Evolutionary conservation across 2,888 invertebrate species (phyloP).

Genomic region (Dendrolimus pini): DNA sequence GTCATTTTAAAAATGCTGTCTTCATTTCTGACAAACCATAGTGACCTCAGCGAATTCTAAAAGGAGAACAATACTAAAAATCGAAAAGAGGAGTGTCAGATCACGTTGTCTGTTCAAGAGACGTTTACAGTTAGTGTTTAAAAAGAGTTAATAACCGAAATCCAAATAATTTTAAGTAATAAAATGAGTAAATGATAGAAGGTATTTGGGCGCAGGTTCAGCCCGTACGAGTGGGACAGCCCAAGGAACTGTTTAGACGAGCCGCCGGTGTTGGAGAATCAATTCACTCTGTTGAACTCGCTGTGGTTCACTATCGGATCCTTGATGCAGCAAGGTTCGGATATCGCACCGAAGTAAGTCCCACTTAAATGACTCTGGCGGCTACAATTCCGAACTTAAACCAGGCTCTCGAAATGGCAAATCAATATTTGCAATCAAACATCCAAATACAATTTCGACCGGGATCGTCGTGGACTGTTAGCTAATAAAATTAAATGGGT

Average conservation of each 20-base stretch:
- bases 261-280: conserved; percentile 91
- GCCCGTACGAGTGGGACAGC: conserved; percentile 96
- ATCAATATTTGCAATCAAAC: conserved; percentile 6
- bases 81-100: conserved; percentile 25
- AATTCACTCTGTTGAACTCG: conserved; percentile 93
- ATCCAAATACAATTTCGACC: conserved; percentile 3
- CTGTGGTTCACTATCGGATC: conserved; percentile 97
- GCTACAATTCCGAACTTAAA: conserved; percentile 40
- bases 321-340: conserved; percentile 95
- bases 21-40: conserved; percentile 37
- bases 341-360: conserved; percentile 93
- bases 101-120: conserved; percentile 18
- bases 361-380: conserved; percentile 35
- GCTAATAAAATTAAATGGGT: conserved; percentile 12
- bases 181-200: conserved; percentile 38
- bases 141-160: not conserved
- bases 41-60: conserved; percentile 72
- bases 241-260: conserved; percentile 90
- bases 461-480: conserved; percentile 4
- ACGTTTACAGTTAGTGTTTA: conserved; percentile 14
- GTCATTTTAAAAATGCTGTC: conserved; percentile 12
- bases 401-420: conserved; percentile 10
- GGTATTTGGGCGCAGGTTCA: conserved; percentile 82
- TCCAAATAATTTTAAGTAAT: not conserved
- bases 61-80: conserved; percentile 31